phyloP scores from a whole-genome alignment of 1,140 invertebrate genomes.

The Cyphomyrmex costatus region DNA sequence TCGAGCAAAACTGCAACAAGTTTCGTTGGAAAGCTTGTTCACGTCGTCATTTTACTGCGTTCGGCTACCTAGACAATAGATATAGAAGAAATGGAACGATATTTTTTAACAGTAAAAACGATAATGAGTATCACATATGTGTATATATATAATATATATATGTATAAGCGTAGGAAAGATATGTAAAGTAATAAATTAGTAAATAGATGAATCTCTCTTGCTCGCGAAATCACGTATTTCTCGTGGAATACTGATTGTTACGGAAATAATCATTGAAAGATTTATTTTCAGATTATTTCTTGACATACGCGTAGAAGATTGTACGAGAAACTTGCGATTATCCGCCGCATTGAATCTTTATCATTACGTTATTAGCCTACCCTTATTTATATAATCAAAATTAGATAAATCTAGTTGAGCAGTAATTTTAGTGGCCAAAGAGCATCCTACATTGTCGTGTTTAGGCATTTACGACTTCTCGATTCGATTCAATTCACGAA shows the following conservation, averaged over 20 bases:
- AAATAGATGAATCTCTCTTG: slow-evolving; percentile 53
- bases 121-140: slow-evolving; percentile 55
- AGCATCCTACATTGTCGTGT: slow-evolving; percentile 75
- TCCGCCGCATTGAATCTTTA: slow-evolving; percentile 25
- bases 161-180: slow-evolving; percentile 60
- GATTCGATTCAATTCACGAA: slow-evolving; percentile 25
- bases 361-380: slow-evolving; percentile 50
- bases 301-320: slow-evolving; percentile 37
- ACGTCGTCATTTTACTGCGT: slow-evolving; percentile 15
- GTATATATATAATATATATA: slow-evolving; percentile 18
- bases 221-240: slow-evolving; percentile 24
- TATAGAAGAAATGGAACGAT: slow-evolving; percentile 55
- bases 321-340: slow-evolving; percentile 58
- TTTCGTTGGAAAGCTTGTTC: slow-evolving; percentile 1
- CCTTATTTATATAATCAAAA: slow-evolving; percentile 70
- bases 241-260: slow-evolving; percentile 14
- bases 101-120: slow-evolving; percentile 50
- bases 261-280: slow-evolving; percentile 36
- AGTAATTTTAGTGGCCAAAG: slow-evolving; percentile 85
- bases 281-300: slow-evolving; percentile 36
- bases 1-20: background rate
- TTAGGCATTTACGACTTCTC: slow-evolving; percentile 33
- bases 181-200: slow-evolving; percentile 58
- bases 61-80: slow-evolving; percentile 1
- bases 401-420: slow-evolving; percentile 86